Base-by-base conservation (phyloP, 2,888 invertebrate genomes). In the Molorchus minor region DNA sequence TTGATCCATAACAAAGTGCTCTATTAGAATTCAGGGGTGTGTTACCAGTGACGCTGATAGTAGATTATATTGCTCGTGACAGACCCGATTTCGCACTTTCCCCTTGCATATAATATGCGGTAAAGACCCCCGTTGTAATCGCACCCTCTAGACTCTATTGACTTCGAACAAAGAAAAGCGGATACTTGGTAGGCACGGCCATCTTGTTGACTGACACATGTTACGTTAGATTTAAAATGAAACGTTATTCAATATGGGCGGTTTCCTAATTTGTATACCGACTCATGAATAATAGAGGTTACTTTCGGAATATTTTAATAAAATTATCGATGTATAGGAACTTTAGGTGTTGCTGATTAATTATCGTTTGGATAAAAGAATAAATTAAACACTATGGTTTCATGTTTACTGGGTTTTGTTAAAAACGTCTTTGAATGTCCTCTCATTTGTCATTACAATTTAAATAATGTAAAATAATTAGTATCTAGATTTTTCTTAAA, bases 41-140 rank as follows among this genome's bases (percentile, higher is more conserved):
- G 71, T 70, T 70, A 64, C 43, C 65, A 16, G 36, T 44, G 43
- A 62, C 70, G 72, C 69, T 74, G 74, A 75, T 75, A 74, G 69
- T 71, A 68, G 73, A 74, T 75, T 75, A 75, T 73, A 74, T 74
- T 75, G 74, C 73, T 74, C 71, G 73, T 74, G 75, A 75, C 73
- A 72, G 73, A 71, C 75, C 70, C 71, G 72, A 67, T 74, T 74
- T 67, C 71, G 20, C 36, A 36, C 46, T 46, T 33, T 30, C 51
- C 51, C 51, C 36, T 41, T 36, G 41, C 41, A 12, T 52, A 41
- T 52, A 41, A 40, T 41, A 17, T 30, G 40, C 20, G 16, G 51
- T 29, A 55, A 56, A 52, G 56, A 54, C 55, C 60, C 49, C n/a
- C 56, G 33, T 54, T 35, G 52, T 46, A 55, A 56, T 61, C 25